Percentiles rank a stretch among this genome's conserved stretches.
Conservation (phyloP, 2,888 invertebrate genomes). For the Trisateles emortualis region DNA sequence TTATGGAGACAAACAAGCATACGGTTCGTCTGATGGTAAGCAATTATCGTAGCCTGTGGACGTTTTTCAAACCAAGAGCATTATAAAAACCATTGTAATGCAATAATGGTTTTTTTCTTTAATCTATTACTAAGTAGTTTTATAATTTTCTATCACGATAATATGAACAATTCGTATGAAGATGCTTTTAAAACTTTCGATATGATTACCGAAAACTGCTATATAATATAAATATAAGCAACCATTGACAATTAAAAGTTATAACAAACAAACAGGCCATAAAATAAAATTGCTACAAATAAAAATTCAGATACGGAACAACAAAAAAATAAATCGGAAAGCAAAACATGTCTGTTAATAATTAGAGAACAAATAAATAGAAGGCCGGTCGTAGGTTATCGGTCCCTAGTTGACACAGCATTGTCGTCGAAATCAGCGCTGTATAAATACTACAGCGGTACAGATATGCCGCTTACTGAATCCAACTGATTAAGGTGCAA, state of each 20-base stretch:
- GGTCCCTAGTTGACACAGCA: slow-evolving; percentile 63
- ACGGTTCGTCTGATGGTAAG: no score
- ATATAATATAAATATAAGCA: no score
- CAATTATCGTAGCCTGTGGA: no score
- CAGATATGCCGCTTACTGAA: slow-evolving; percentile 60
- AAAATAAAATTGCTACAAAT: slow-evolving; percentile 7
- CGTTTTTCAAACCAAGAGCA: no score
- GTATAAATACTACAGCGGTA: slow-evolving; percentile 70
- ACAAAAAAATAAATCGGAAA: slow-evolving; percentile 27
- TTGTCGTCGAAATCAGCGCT: slow-evolving; percentile 73
- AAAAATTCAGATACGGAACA: slow-evolving; percentile 13
- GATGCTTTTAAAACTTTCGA: no score
- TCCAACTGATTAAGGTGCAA: slow-evolving; percentile 40
- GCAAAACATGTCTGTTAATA: slow-evolving; percentile 49
- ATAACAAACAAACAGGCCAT: not conserved
- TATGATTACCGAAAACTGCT: not conserved
- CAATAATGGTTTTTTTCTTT: no score
- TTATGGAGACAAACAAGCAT: no score
- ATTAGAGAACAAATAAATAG: slow-evolving; percentile 58
- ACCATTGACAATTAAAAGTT: not conserved
- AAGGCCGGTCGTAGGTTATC: slow-evolving; percentile 68
- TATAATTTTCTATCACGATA: no score
- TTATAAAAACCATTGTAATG: no score
- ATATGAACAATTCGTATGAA: no score
- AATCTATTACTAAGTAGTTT: no score